Base-by-base conservation (phyloP, 30 jellyfish, hydroid and myxozoan species). In the Aurelia aurita complex sp. Pacific region DNA sequence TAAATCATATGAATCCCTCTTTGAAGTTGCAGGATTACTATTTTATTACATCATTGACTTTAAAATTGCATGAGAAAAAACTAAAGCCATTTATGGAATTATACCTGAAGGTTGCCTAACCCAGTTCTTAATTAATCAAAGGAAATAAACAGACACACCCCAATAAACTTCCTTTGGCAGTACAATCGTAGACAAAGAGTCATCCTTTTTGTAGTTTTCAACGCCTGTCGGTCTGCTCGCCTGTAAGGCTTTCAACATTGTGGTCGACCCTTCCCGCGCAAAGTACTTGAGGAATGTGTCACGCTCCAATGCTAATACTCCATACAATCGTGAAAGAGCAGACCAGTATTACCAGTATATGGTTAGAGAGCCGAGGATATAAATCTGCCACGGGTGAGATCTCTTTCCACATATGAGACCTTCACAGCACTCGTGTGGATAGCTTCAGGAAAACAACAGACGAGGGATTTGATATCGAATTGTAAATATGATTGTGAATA, bases 251-350 rank as follows among this genome's bases (percentile, higher is more conserved):
- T 15, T 54, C 76, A 29, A 3, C 79, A 67, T 18, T 61, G 93
- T 77, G 82, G 90, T 81, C 80, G 14, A 35, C 86, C 82, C 80
- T 69, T 42, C 82, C 87, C 84, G 75, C 78, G 76, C 61, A 66
- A 84, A 78, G 68, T 46, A 46, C 72, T 34, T 46, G 62, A 61
- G 85, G 93, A 74, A 73, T 84, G 76, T 52, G 87, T 72, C 87
- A 84, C 93, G 93, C 82, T 73, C 76, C 82, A 86, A 38, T 65
- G 93, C 81, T 55, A 64, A 77, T 61, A 65, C 89, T 55, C 54
- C 73, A 38, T 67, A 79, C 71, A 79, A 65, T 79, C 57, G 73
- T 43, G 33, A 53, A 61, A 79, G 61, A 79, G 79, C 66, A 79
- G 43, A 61, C 67, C 15, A 29, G 78, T 14, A 33, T 43, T 19